Evolutionary conservation across 2,113 vertebrate species (phyloP).

Genomic region (Megalops atlanticus): DNA sequence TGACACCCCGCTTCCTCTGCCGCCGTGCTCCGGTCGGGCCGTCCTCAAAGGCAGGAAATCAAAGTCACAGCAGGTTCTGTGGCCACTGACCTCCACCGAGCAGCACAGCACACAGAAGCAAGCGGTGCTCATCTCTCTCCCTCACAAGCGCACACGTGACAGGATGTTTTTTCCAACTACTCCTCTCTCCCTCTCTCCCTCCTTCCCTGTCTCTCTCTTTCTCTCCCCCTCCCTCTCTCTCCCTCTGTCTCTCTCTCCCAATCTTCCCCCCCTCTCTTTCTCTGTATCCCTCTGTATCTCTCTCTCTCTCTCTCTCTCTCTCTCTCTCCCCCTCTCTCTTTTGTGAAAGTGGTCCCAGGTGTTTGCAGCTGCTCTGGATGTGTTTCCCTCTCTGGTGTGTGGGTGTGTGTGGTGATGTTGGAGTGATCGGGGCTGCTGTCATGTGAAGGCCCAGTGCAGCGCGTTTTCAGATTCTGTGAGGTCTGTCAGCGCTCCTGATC

Average conservation of each 20-base stretch:
- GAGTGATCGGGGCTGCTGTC: too few species aligned
- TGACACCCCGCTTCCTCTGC: background rate
- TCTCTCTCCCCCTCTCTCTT: background rate
- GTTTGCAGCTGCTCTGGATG: background rate
- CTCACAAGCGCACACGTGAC: background rate
- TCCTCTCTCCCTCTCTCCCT: background rate
- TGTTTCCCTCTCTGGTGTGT: background rate
- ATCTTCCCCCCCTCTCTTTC: background rate
- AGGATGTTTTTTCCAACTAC: background rate
- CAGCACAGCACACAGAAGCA: background rate
- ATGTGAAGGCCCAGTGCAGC: too few species aligned
- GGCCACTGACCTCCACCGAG: background rate
- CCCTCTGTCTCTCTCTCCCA: background rate
- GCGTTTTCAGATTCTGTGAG: too few species aligned
- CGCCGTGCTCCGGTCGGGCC: background rate
- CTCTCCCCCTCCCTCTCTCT: background rate
- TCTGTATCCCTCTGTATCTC: background rate
- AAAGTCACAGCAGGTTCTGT: background rate
- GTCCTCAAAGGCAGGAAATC: background rate
- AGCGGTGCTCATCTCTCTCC: background rate
- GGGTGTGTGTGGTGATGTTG: background rate
- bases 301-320: background rate
- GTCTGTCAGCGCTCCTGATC: too few species aligned
- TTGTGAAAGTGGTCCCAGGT: constrained; percentile 20
- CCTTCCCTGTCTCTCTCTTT: background rate